phyloP scores from a whole-genome alignment of 2,797 vertebrate species.

The Cirrhinus molitorella region DNA sequence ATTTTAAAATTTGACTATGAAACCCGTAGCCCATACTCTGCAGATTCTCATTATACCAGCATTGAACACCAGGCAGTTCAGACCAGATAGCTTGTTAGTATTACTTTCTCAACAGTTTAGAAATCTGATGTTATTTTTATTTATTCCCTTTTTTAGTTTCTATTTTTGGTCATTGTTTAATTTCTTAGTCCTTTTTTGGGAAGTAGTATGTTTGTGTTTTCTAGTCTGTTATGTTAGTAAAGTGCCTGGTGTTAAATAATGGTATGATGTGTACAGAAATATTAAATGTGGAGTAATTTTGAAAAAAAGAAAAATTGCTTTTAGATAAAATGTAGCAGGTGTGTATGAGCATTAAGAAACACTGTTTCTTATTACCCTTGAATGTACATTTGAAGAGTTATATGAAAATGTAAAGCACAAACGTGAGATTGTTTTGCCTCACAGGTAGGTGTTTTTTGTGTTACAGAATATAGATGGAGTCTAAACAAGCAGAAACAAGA shows the following conservation, averaged over 20 bases:
- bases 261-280: slow-evolving; percentile 6
- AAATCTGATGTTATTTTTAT: background rate
- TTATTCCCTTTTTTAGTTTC: background rate
- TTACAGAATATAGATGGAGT: slow-evolving; percentile 9
- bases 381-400: slow-evolving; percentile 31
- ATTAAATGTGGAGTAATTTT: background rate
- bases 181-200: background rate
- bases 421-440: background rate
- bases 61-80: slow-evolving; percentile 17
- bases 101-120: slow-evolving; percentile 2
- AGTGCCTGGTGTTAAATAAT: slow-evolving; percentile 29
- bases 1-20: background rate
- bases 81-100: background rate
- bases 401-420: slow-evolving; percentile 15
- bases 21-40: background rate
- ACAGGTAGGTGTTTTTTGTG: background rate
- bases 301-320: background rate
- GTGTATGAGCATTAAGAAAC: background rate
- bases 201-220: background rate
- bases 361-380: slow-evolving; percentile 6
- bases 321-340: slow-evolving; percentile 5
- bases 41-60: background rate
- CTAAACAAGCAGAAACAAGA: background rate
- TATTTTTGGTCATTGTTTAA: background rate
- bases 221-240: slow-evolving; percentile 17